phyloP scores from a whole-genome alignment of 2,888 invertebrate genomes.

The Anthoptus insignis region DNA sequence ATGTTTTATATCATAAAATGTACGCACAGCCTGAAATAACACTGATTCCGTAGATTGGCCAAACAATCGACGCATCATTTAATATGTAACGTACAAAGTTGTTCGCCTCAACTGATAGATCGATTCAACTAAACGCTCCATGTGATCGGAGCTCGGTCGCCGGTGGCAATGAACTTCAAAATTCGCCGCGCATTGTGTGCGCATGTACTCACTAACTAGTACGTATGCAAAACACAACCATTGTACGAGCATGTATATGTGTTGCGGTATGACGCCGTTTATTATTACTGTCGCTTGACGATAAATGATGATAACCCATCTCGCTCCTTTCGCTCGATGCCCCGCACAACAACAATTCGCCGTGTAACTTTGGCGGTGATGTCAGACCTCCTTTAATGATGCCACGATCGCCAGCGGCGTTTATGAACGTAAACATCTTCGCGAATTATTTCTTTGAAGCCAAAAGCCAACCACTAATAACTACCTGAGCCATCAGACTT shows the following conservation, averaged over 20 bases:
- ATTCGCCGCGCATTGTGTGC: slow-evolving; percentile 49
- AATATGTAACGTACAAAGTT: slow-evolving; percentile 72
- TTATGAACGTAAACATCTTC: slow-evolving; percentile 67
- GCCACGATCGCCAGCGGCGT: slow-evolving; percentile 63
- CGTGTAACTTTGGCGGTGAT: slow-evolving; percentile 80
- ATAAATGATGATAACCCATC: slow-evolving; percentile 66
- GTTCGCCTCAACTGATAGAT: slow-evolving; percentile 70
- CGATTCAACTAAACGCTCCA: slow-evolving; percentile 61
- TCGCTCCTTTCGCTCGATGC: slow-evolving; percentile 66
- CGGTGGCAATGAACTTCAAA: slow-evolving; percentile 79
- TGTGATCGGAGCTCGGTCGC: slow-evolving; percentile 59
- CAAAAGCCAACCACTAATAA: slow-evolving; percentile 38
- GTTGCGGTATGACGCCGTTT: slow-evolving; percentile 59
- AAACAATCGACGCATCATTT: slow-evolving; percentile 66
- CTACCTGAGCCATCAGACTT: slow-evolving; percentile 39
- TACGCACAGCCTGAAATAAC: too few species aligned
- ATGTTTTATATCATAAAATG: too few species aligned
- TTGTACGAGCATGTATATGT: slow-evolving; percentile 55
- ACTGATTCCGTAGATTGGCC: slow-evolving; percentile 28
- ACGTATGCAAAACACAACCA: slow-evolving; percentile 56
- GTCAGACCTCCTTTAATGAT: slow-evolving; percentile 72
- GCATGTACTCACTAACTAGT: slow-evolving; percentile 34
- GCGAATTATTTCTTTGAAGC: slow-evolving; percentile 54
- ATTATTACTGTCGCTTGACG: slow-evolving; percentile 70
- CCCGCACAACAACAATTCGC: slow-evolving; percentile 73